Percentiles rank a stretch among this genome's conserved stretches.
Conservation (phyloP, 2,888 invertebrate genomes). For the Sinelater perroti region DNA sequence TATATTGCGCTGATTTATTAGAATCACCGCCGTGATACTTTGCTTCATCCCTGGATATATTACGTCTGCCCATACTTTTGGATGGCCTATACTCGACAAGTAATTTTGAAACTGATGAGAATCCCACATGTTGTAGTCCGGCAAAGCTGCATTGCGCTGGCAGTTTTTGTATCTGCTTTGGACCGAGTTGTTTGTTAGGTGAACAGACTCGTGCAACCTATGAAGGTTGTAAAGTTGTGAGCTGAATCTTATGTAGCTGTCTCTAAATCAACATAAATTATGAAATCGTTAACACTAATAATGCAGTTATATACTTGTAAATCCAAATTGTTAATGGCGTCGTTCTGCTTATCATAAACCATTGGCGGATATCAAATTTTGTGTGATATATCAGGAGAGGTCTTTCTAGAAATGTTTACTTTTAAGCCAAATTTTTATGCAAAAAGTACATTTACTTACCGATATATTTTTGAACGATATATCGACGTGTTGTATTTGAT, state of each 20-base stretch:
- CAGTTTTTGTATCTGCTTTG: constrained; percentile 76
- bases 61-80: constrained; percentile 73
- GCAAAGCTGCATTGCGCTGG: constrained; percentile 70
- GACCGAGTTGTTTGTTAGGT: constrained; percentile 87
- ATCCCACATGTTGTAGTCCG: constrained; percentile 87
- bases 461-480: constrained; percentile 90
- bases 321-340: constrained; percentile 85
- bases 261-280: constrained; percentile 59
- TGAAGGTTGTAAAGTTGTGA: constrained; percentile 81
- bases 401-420: constrained; percentile 58
- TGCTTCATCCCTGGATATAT: constrained; percentile 89
- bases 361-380: constrained; percentile 92
- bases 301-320: constrained; percentile 68
- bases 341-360: constrained; percentile 84
- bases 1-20: constrained; percentile 80
- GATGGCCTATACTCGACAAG: constrained; percentile 65
- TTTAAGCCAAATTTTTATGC: neutral
- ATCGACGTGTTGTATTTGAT: constrained; percentile 68
- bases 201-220: constrained; percentile 85
- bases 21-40: constrained; percentile 80
- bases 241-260: constrained; percentile 87
- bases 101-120: constrained; percentile 72
- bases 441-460: constrained; percentile 65
- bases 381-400: constrained; percentile 84
- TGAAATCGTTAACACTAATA: constrained; percentile 3